A percentile compares a stretch with the other conserved stretches of the same genome.
These are phyloP conservation scores for Kuschelorhynchus macadamiae DNA, from an alignment of 2,888 invertebrate species.

Conservation along the genomic window DNA sequence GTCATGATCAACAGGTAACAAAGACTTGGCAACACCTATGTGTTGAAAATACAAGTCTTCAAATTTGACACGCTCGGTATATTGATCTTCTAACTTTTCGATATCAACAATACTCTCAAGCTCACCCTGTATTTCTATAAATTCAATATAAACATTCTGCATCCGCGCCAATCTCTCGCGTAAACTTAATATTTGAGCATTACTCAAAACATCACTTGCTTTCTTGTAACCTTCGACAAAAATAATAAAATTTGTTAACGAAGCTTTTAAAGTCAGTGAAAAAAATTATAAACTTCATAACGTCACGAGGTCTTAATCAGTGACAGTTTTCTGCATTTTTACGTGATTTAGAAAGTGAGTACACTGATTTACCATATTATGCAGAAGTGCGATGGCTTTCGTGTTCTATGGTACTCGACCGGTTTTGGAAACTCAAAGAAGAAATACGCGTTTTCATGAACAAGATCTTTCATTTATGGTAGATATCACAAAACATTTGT, in stretches of 20 bases:
- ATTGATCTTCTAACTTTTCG: neutral
- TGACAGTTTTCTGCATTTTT: too few relatives aligned
- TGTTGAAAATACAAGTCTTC: neutral
- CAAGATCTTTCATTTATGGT: too few relatives aligned
- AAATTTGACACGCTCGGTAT: neutral
- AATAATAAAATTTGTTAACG: neutral
- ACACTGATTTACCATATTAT: too few relatives aligned
- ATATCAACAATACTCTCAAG: neutral
- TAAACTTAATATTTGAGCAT: conserved; percentile 1
- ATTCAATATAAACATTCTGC: neutral
- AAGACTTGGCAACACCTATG: neutral
- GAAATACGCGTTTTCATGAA: too few relatives aligned
- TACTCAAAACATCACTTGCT: neutral
- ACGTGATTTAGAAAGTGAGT: too few relatives aligned
- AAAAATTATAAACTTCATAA: too few relatives aligned
- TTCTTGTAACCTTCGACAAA: neutral
- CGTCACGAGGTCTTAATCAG: too few relatives aligned
- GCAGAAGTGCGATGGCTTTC: too few relatives aligned
- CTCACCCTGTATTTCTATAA: conserved; percentile 11
- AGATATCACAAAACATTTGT: too few relatives aligned
- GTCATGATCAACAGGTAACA: too few relatives aligned
- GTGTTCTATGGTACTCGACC: too few relatives aligned
- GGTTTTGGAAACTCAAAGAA: too few relatives aligned
- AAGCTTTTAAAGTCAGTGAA: conserved; percentile 14
- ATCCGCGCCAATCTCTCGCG: neutral